phyloP scores from a whole-genome alignment of 1,140 invertebrate species.

The Drosophila pallidifrons region DNA sequence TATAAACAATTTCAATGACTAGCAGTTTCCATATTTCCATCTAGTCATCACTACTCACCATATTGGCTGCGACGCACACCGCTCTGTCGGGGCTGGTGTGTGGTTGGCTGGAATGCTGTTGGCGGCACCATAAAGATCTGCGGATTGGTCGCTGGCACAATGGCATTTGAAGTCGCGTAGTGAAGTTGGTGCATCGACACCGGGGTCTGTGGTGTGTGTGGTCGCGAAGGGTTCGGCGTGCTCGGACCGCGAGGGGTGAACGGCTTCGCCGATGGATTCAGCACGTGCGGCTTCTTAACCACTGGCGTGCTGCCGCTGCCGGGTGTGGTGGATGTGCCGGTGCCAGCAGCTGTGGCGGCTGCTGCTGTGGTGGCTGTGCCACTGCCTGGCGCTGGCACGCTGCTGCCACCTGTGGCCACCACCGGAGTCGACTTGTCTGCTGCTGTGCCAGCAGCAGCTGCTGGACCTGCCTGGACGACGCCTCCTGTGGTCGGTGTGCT shows the following conservation, averaged over 20 bases:
- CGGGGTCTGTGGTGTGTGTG: conserved; percentile 94
- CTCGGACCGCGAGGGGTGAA: conserved; percentile 92
- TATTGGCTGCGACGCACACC: conserved; percentile 76
- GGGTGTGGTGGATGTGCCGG: conserved; percentile 46
- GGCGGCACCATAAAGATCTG: conserved; percentile 85
- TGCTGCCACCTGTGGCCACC: conserved; percentile 16
- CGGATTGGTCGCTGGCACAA: conserved; percentile 64
- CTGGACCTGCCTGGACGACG: not conserved
- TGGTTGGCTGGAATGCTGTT: conserved; percentile 85
- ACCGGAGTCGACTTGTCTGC: conserved; percentile 66
- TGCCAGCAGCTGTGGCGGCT: conserved; percentile 33
- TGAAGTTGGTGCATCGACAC: conserved; percentile 85
- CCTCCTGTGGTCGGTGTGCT: conserved; percentile 61
- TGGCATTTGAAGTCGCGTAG: conserved; percentile 66
- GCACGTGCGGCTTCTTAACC: conserved; percentile 85
- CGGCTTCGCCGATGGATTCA: conserved; percentile 93
- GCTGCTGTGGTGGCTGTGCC: not conserved
- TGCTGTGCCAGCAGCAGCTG: conserved; percentile 13
- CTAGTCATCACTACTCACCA: conserved; percentile 55
- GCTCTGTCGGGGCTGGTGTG: conserved; percentile 83
- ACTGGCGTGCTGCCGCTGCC: conserved; percentile 69
- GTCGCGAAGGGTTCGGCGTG: conserved; percentile 88
- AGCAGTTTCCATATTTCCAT: too few relatives aligned
- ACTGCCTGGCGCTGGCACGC: conserved; percentile 21
- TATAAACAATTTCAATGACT: too few relatives aligned